These are phyloP conservation scores for Acipenser ruthenus DNA, from an alignment of 2,797 vertebrate species.

Conservation along the genomic window DNA sequence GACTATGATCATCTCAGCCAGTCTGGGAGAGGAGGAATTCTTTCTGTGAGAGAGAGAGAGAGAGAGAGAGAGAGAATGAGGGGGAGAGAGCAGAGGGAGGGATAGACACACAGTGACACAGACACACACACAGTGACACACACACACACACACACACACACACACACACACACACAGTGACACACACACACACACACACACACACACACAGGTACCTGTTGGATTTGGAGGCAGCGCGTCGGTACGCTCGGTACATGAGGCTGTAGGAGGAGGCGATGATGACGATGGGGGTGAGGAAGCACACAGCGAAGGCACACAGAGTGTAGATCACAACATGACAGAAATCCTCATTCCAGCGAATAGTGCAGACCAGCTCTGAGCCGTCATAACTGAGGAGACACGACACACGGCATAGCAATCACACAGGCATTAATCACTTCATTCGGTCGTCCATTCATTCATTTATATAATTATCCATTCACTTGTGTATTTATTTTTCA, in stretches of 20 bases:
- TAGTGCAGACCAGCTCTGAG: conserved; percentile 61
- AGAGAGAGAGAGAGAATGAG: not conserved
- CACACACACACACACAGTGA: too few species aligned
- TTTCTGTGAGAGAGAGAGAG: conserved; percentile 19
- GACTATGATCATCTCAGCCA: conserved; percentile 28
- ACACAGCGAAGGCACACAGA: conserved; percentile 48
- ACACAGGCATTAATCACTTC: too few species aligned
- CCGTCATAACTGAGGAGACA: conserved; percentile 47
- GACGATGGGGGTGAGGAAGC: conserved; percentile 47
- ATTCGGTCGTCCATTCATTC: too few species aligned
- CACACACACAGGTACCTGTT: too few species aligned
- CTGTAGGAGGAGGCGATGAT: conserved; percentile 41
- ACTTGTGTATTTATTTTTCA: too few species aligned
- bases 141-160: too few species aligned
- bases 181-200: too few species aligned
- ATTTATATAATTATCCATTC: too few species aligned
- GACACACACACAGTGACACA: too few species aligned
- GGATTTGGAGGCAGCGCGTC: too few species aligned
- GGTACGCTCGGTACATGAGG: too few species aligned
- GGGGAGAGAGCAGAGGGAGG: conserved; percentile 19
- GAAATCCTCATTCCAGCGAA: conserved; percentile 60
- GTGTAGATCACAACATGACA: conserved; percentile 62
- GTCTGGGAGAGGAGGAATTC: conserved; percentile 47
- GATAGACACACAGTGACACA: too few species aligned
- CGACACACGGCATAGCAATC: not conserved